These are phyloP conservation scores for Chaenogobius annularis DNA, from an alignment of 2,113 vertebrate species.

Conservation along the genomic window DNA sequence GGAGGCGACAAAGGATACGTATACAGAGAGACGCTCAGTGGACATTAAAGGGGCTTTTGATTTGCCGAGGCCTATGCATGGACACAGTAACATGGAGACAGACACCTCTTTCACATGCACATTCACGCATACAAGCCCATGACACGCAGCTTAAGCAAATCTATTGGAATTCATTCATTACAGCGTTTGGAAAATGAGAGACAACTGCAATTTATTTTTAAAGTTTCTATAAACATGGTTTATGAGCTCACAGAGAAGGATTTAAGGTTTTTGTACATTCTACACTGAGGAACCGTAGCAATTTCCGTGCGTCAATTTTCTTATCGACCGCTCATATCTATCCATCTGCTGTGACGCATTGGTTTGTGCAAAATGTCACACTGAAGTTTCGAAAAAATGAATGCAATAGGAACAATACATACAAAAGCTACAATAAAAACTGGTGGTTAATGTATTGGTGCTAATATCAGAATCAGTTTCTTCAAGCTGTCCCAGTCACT, in stretches of 20 bases:
- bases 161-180: slow-evolving; percentile 28
- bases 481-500: no score
- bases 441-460: no score
- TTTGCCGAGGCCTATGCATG: slow-evolving; percentile 42
- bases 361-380: background rate
- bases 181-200: background rate
- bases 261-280: background rate
- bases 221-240: background rate
- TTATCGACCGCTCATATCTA: background rate
- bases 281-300: background rate
- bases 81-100: slow-evolving; percentile 49
- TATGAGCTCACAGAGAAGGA: background rate
- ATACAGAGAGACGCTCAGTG: slow-evolving; percentile 10
- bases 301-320: no score
- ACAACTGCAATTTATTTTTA: background rate
- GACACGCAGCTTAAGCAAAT: slow-evolving; percentile 58
- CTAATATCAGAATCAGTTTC: no score
- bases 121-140: slow-evolving; percentile 56
- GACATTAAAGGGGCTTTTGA: slow-evolving; percentile 35
- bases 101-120: slow-evolving; percentile 66
- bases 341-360: background rate
- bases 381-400: background rate
- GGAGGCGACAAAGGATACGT: slow-evolving; percentile 32
- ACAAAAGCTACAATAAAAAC: no score
- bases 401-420: no score